Evolutionary conservation across 2,113 vertebrate species (phyloP).

Genomic region (Serilophus lunatus): DNA sequence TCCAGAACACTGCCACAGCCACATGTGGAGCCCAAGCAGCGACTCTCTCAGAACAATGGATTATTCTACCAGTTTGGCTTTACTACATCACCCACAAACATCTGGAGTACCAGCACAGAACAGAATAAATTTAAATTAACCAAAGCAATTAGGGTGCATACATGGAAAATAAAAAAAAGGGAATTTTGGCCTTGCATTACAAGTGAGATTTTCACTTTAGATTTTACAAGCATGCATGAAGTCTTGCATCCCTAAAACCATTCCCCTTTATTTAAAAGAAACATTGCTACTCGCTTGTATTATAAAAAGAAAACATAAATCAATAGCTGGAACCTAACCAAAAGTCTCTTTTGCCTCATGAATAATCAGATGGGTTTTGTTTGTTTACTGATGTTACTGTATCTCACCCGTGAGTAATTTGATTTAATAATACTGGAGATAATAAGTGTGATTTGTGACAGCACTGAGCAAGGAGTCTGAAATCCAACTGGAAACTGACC

Average conservation of each 20-base stretch:
- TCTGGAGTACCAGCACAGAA: not conserved
- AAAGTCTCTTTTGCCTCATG: not conserved
- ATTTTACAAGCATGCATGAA: not conserved
- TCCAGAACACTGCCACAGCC: not conserved
- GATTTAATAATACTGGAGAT: constrained; percentile 38
- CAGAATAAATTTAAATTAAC: not conserved
- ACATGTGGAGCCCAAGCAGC: not conserved
- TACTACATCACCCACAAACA: not conserved
- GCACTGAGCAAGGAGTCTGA: not conserved
- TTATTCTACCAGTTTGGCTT: not conserved
- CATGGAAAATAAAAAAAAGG: not conserved
- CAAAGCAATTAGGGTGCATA: not conserved
- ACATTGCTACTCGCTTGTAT: not conserved
- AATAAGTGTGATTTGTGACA: constrained; percentile 1
- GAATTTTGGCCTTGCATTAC: not conserved
- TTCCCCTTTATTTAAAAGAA: not conserved
- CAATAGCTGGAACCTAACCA: not conserved
- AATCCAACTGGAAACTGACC: not conserved
- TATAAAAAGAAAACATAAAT: not conserved
- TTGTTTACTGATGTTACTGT: constrained; percentile 26
- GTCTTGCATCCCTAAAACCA: not conserved
- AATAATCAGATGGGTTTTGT: not conserved
- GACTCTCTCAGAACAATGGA: not conserved
- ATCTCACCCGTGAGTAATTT: constrained; percentile 42
- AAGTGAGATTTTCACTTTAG: not conserved